Evolutionary conservation across 2,888 invertebrate species (phyloP), one percentile per base, ranked within the genome.

Genomic region (Andrena marginata): DNA sequence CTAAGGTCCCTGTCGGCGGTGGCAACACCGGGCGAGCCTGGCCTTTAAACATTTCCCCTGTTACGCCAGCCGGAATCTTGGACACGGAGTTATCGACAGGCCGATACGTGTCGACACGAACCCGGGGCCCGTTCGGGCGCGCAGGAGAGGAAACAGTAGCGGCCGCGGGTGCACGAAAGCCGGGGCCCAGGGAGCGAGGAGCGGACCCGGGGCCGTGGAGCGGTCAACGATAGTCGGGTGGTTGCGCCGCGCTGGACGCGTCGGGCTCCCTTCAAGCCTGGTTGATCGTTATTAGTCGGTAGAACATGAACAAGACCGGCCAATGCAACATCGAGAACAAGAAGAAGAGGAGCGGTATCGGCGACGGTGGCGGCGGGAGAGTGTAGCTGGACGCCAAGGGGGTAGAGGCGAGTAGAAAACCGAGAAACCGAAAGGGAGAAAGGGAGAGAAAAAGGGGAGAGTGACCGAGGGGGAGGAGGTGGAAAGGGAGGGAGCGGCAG

Each of bases 241-340:
- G 75, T 79, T 69, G 65, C 49, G 72, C 70, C 70, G 68, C 56
- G 26, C 65, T 78, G 80, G 78, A 79, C 83, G 82, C 82, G 70
- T 62, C 33, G 75, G 73, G 16, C 75, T 76, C 80, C 79, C 83
- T 85, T 87, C 85, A 82, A 86, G 85, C 80, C 79, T 77, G 87
- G 85, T 83, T 83, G 90, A 82, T 88, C 85, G 89, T 88, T 90
- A 88, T 90, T 87, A 78, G 85, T 74, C 85, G 73, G 35, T 51
- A 73, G 83, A 86, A 82, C 78, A 69, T 72, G 78, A 82, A 82
- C 82, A 69, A 64, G 72, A 72, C 72, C 48, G 69, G 13, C 29
- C 59, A 70, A 59, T 42, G 59, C 48, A 56, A 56, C 56, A 56
- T 26, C 56, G 13, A 48, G 48, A 59, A 70, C 59, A 70, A 70